Conservation (phyloP, 1,140 invertebrate genomes). For the Hydropsyche tenuis region DNA sequence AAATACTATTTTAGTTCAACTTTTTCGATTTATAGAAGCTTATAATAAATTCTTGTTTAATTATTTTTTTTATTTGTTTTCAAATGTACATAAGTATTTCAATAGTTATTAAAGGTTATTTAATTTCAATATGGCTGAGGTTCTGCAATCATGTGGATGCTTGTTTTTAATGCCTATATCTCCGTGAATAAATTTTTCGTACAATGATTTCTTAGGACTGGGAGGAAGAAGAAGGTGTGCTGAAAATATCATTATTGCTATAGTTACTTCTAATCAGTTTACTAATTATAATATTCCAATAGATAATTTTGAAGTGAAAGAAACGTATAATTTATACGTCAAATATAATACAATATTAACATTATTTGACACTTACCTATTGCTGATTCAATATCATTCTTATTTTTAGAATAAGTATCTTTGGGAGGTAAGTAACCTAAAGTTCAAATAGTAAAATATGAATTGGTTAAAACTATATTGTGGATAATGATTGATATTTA, state of each 20-base stretch:
- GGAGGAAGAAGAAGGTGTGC: slow-evolving; percentile 1
- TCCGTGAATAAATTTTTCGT: not conserved
- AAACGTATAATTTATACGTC: not conserved
- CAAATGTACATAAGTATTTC: no score
- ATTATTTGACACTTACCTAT: not conserved
- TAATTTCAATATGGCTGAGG: not conserved
- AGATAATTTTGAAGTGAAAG: no score
- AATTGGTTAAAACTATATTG: not conserved
- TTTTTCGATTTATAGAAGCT: no score
- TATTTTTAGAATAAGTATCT: not conserved
- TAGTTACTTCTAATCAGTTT: no score
- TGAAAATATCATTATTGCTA: no score
- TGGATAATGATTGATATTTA: no score
- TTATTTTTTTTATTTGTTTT: no score
- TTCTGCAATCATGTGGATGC: not conserved
- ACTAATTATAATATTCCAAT: no score
- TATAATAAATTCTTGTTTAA: no score
- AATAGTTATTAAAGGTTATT: not conserved
- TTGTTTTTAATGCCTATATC: not conserved
- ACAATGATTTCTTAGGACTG: not conserved
- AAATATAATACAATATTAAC: not conserved
- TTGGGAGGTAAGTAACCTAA: slow-evolving; percentile 1
- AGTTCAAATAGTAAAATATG: not conserved
- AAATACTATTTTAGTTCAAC: no score
- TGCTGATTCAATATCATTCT: not conserved